A percentile compares a stretch with the other conserved stretches of the same genome.
These are phyloP conservation scores for Rhea americana DNA, from an alignment of 2,113 vertebrate genomes.

Conservation along the genomic window DNA sequence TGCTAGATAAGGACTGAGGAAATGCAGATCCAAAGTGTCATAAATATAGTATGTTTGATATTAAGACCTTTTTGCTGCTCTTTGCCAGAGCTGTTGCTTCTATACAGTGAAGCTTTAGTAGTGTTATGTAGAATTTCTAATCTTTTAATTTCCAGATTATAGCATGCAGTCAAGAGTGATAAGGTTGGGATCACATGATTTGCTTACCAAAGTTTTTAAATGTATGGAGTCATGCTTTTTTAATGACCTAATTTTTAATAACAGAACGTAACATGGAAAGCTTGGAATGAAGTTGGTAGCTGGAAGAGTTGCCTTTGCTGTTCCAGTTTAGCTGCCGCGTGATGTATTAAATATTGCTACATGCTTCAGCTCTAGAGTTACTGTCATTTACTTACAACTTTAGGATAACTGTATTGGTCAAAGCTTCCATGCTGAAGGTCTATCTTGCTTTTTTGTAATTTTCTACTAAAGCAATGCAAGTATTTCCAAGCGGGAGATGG, in stretches of 20 bases:
- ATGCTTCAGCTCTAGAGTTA: accelerated
- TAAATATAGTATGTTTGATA: background rate
- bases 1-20: background rate
- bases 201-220: background rate
- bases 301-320: background rate
- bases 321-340: background rate
- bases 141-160: background rate
- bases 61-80: background rate
- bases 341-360: background rate
- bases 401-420: background rate
- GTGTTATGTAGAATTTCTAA: background rate
- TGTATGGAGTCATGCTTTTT: background rate
- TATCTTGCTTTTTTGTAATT: background rate
- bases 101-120: background rate
- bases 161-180: background rate
- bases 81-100: background rate
- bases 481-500: background rate
- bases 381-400: background rate
- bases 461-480: background rate
- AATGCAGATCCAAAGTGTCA: background rate
- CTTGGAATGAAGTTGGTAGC: background rate
- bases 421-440: background rate
- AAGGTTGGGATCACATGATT: background rate
- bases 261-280: background rate
- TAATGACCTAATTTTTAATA: background rate